A percentile compares a stretch with the other conserved stretches of the same genome.
phyloP scores from a whole-genome alignment of 2,888 invertebrate genomes.

The Acanthoscelides obtectus region DNA sequence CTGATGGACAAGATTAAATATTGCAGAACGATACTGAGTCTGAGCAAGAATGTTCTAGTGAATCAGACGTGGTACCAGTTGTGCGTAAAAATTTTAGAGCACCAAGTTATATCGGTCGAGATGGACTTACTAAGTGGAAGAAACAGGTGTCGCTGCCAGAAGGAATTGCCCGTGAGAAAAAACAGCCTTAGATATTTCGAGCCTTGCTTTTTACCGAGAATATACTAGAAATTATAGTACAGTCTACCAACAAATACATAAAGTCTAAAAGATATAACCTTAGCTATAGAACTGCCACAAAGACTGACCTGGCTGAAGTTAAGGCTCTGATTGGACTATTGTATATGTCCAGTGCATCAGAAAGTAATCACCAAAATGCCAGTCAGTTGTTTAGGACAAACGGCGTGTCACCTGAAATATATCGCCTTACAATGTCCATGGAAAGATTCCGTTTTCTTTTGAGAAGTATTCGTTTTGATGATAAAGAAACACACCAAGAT shows the following conservation, averaged over 20 bases:
- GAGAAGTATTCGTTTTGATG: background rate
- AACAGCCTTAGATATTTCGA: no score
- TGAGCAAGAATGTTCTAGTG: background rate
- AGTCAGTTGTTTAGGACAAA: constrained; percentile 11
- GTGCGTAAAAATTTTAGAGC: no score
- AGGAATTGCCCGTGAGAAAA: no score
- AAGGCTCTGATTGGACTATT: constrained; percentile 10
- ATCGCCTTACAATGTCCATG: constrained; percentile 12
- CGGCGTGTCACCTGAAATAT: constrained; percentile 11
- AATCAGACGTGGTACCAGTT: background rate
- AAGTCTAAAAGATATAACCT: background rate
- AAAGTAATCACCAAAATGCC: constrained; percentile 8
- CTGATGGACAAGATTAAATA: background rate
- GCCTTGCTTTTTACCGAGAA: background rate
- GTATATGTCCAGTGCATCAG: constrained; percentile 6
- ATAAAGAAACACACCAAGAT: constrained; percentile 1
- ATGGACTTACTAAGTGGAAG: no score
- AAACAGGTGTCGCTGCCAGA: no score
- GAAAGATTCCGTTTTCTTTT: background rate
- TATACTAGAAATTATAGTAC: background rate
- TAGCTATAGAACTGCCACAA: background rate
- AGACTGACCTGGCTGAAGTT: constrained; percentile 8
- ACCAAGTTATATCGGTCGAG: no score
- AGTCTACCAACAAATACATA: background rate
- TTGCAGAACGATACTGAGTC: background rate